These are phyloP conservation scores for Cephus sareptanus DNA, from an alignment of 2,888 invertebrate species.

Conservation along the genomic window DNA sequence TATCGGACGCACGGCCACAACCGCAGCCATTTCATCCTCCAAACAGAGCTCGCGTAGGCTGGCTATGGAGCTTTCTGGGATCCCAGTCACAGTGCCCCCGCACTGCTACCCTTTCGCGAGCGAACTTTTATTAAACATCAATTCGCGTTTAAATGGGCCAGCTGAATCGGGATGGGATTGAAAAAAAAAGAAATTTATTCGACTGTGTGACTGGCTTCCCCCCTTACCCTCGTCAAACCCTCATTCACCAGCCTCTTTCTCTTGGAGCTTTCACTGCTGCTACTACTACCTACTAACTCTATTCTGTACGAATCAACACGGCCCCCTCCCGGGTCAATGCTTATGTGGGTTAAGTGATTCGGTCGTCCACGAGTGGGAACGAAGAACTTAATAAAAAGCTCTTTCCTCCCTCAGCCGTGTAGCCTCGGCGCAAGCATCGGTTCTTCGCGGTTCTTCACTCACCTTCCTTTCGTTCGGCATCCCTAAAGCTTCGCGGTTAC, in stretches of 20 bases:
- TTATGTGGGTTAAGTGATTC: slow-evolving; percentile 10
- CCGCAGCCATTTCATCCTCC: background rate
- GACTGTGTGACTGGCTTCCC: background rate
- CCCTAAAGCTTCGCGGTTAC: background rate
- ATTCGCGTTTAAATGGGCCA: slow-evolving; percentile 7
- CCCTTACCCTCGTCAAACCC: background rate
- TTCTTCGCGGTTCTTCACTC: background rate
- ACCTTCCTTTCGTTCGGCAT: background rate
- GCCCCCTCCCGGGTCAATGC: background rate
- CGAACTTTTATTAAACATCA: background rate
- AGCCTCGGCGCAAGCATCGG: background rate
- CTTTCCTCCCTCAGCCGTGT: background rate
- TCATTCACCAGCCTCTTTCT: background rate
- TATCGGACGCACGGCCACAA: background rate
- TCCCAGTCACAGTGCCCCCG: background rate
- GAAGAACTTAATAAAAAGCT: background rate
- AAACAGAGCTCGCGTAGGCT: background rate
- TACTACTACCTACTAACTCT: background rate
- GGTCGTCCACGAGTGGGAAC: background rate
- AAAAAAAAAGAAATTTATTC: background rate
- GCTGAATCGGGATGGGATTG: background rate
- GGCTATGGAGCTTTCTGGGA: background rate
- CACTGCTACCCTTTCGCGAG: background rate
- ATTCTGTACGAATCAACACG: background rate
- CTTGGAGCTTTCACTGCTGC: background rate